Base-by-base conservation (phyloP, 1,140 invertebrate species). In the Idris sp. region DNA sequence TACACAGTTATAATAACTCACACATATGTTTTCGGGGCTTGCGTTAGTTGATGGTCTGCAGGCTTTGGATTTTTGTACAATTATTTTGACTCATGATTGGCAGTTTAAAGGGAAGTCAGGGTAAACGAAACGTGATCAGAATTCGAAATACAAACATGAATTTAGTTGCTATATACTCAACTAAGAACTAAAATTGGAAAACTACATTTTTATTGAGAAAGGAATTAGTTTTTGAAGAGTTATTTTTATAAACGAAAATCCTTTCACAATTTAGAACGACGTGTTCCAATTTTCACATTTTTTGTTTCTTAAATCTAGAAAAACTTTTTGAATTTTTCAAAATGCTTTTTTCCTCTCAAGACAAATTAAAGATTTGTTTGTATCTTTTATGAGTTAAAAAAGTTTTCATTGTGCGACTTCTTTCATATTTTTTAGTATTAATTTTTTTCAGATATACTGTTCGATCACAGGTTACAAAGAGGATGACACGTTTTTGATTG, bases 1-100 rank as follows among this genome's bases (percentile, higher is more conserved):
- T n/a, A n/a, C n/a, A n/a, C n/a, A n/a, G n/a, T n/a, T n/a, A n/a
- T n/a, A n/a, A n/a, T n/a, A n/a, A n/a, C n/a, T n/a, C n/a, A n/a
- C n/a, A n/a, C n/a, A n/a, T n/a, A n/a, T n/a, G n/a, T n/a, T n/a
- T n/a, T n/a, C n/a, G n/a, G 64, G 64, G 54, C 75, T 56, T 76
- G 77, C 77, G 81, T 86, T 86, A 87, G 83, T 86, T 86, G 83
- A 87, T 86, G 84, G 83, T 86, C 86, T 84, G 85, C 68, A 75
- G 78, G 81, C 74, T 78, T 73, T 56, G 46, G 40, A 48, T 48
- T 76, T 79, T 82, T 79, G 65, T 79, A 74, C 78, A 79, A 56
- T 68, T 53, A 49, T 19, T 76, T 76, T 56, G 25, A 59, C 58
- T 74, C 16, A 33, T 35, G 74, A 73, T 68, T 78, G 75, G 74